phyloP scores from a whole-genome alignment of 2,888 invertebrate species.

The Apotomis betuletana region DNA sequence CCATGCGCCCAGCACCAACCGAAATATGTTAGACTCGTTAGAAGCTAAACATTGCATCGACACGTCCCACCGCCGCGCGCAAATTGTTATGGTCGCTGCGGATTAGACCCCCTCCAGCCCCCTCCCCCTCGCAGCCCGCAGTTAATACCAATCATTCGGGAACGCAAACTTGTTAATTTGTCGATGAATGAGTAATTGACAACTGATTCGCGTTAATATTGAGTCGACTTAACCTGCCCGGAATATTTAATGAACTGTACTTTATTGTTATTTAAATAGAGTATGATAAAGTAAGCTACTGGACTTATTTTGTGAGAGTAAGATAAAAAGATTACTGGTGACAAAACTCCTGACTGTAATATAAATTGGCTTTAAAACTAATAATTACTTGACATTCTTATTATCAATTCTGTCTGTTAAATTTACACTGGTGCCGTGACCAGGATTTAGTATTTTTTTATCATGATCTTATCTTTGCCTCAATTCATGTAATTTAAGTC shows the following conservation, averaged over 20 bases:
- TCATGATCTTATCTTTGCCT: too few species aligned
- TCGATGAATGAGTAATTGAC: conserved; percentile 33
- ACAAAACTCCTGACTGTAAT: too few species aligned
- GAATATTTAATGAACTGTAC: conserved; percentile 1
- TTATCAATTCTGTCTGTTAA: too few species aligned
- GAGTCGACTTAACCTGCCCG: conserved; percentile 5
- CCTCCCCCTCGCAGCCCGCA: background rate
- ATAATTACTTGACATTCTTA: too few species aligned
- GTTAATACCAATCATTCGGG: conserved; percentile 37
- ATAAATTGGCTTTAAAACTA: too few species aligned
- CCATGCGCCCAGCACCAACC: too few species aligned
- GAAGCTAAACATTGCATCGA: background rate
- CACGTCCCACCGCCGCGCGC: conserved; percentile 11
- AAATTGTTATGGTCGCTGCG: conserved; percentile 26
- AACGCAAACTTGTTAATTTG: conserved; percentile 35
- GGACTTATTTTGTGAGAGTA: background rate
- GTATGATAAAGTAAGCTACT: background rate
- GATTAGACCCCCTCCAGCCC: conserved; percentile 5
- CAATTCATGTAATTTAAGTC: too few species aligned
- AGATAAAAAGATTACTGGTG: too few species aligned
- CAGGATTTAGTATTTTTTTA: too few species aligned
- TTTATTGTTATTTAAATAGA: conserved; percentile 10
- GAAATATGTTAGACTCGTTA: too few species aligned
- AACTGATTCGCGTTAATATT: conserved; percentile 2
- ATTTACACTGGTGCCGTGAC: too few species aligned